These are phyloP conservation scores for Mobula hypostoma DNA, from an alignment of 2,113 vertebrate species.

Conservation along the genomic window DNA sequence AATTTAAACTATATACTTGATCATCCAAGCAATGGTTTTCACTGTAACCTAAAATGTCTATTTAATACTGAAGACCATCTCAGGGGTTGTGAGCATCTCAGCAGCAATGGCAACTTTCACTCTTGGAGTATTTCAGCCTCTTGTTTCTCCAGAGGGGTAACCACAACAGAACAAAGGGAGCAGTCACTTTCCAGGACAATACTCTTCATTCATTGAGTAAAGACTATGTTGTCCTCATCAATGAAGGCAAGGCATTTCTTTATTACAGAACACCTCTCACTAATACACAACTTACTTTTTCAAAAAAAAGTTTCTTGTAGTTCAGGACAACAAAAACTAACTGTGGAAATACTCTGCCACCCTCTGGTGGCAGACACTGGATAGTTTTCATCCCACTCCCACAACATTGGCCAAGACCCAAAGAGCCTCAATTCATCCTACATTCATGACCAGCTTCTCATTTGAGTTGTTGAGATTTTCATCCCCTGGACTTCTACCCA, in stretches of 20 bases:
- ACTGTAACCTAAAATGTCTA: neutral
- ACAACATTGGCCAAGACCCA: neutral
- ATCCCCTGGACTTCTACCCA: neutral
- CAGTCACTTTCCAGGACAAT: neutral
- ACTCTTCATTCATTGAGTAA: neutral
- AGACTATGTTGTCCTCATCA: neutral
- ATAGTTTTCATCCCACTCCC: neutral
- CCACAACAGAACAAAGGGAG: neutral
- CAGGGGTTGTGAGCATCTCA: neutral
- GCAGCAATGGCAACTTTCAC: neutral
- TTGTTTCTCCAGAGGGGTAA: neutral
- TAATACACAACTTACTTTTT: neutral
- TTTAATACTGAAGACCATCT: neutral
- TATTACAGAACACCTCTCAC: neutral
- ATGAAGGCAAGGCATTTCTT: neutral
- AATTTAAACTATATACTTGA: neutral
- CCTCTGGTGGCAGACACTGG: neutral
- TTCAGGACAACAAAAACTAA: neutral
- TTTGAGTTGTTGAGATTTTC: neutral
- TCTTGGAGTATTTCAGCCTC: neutral
- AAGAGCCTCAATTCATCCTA: neutral
- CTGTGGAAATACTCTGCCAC: neutral
- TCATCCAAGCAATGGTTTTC: neutral
- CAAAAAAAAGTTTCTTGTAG: neutral
- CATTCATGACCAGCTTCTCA: neutral